Base-by-base conservation (phyloP, 2,888 invertebrate genomes). In the Volucella inanis region DNA sequence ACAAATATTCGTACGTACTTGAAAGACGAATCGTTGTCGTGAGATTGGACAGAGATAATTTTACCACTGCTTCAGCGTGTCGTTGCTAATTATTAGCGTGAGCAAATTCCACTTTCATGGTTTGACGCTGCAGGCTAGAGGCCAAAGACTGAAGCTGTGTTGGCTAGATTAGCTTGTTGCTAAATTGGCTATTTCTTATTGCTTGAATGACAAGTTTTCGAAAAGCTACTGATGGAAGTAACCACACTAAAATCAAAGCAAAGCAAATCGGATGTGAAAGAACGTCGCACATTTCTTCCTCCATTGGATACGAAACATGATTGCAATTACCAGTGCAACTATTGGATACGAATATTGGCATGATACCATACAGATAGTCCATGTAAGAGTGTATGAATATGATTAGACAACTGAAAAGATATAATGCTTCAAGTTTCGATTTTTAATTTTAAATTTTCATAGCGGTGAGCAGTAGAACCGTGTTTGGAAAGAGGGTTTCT, bases 181-280 rank as follows among this genome's bases (percentile, higher is more conserved):
- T 31, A 15, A 57, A 41, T 57, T 57, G 57, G 31, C 31, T 31
- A 6, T 31, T 6, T 31, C 31, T 31, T 31, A 14, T 57, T 15
- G 8, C 39, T 57, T 57, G 57, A 10, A 9, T 41, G 57, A 41
- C 57, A 41, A 57, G 57, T 57, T 57, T 57, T 57, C 41, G 12
- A 54, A 12, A 31, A 31, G 31, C 6, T 6, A 31, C 31, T 4
- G 6, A 31, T 31, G 6, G 31, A 31, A 31, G 31, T 31, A 31
- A 31, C 2, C 31, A 15, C 54, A 12, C 18, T 52, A 52, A 3
- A 18, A 12, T 31, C 18, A 54, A 15, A 31, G 1, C 6, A 31
- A 31, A 31, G 31, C 31, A 11, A 15, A 57, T 57, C 57, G 57
- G 57, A 57, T 57, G 39, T 57, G 14, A 11, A 57, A 11, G 12